Conservation (phyloP, 2,113 vertebrate species). For the Propithecus coquereli region DNA sequence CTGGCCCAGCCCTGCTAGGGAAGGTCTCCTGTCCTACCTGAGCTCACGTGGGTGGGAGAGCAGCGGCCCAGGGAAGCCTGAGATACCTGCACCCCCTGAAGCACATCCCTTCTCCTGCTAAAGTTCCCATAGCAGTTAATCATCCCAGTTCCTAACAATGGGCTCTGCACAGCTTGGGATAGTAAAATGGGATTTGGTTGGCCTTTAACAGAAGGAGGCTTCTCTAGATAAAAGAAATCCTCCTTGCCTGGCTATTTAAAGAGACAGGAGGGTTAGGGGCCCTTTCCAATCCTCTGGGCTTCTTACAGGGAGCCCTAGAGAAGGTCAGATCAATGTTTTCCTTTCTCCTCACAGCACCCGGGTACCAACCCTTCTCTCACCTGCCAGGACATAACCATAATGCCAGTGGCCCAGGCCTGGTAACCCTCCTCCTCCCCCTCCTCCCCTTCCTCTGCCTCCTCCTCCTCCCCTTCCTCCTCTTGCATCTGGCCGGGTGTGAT, state of each 20-base stretch:
- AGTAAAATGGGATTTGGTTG: background rate
- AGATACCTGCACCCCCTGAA: too few relatives aligned
- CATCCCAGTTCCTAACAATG: background rate
- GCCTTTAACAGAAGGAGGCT: background rate
- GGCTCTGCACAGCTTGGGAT: background rate
- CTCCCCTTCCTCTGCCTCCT: too few relatives aligned
- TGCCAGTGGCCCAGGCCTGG: background rate
- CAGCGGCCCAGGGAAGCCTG: background rate
- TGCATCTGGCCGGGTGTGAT: background rate
- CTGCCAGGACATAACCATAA: rapidly evolving
- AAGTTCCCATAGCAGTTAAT: background rate
- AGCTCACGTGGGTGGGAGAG: background rate
- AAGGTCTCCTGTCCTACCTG: background rate
- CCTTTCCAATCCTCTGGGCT: background rate
- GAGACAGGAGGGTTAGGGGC: background rate
- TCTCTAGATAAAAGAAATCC: background rate
- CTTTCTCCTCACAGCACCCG: background rate
- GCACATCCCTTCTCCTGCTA: background rate
- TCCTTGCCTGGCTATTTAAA: background rate
- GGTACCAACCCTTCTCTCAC: background rate
- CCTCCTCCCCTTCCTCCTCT: background rate
- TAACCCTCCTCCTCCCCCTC: background rate
- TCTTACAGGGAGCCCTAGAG: background rate
- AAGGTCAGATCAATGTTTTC: background rate
- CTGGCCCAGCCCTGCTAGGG: background rate